Base-by-base conservation (phyloP, 2,113 vertebrate genomes). In the Festucalex cinctus region DNA sequence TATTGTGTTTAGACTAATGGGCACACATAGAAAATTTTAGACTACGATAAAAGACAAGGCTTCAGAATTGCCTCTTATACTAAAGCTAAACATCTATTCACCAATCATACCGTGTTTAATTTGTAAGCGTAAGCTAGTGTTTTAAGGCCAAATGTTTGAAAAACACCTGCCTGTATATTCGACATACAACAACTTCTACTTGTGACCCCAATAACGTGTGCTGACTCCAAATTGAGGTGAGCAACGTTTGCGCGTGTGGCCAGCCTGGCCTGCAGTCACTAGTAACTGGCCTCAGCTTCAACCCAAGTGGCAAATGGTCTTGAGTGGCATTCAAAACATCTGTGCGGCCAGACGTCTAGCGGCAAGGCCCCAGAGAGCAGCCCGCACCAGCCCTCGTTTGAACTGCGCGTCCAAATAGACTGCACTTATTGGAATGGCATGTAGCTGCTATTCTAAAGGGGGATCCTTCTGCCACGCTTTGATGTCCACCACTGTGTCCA, bases 391-490 rank as follows among this genome's bases (percentile, higher is more conserved):
- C 57, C n/a, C 81, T 78, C 84, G 86, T 91, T 91, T 89, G 88
- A 91, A 91, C 90, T 88, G 63, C 82, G 76, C 77, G 82, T 86
- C 84, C 81, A 84, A 81, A 85, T 79, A 75, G 82, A 54, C 85
- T 76, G 79, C 76, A 77, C 87, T 88, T 88, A 90, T 82, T 90
- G 88, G 82, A 90, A 91, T 89, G 87, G 88, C 86, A 89, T 91
- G 90, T 87, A 77, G 80, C 82, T 75, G 86, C 85, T 81, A 82
- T 85, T 90, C 82, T 87, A 84, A 83, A 79, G 82, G 81, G 82
- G 86, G 85, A 4, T 86, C 87, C 83, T 85, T 86, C 88, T 68
- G 78, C 79, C 72, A 63, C 60, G 71, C 74, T 88, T 90, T 90
- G 86, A 90, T 86, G 87, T 84, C 80, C 79, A 76, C 80, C 85